A percentile compares a stretch with the other conserved stretches of the same genome.
These are phyloP conservation scores for Pseudonaja textilis DNA, from an alignment of 2,113 vertebrate genomes.

Conservation along the genomic window DNA sequence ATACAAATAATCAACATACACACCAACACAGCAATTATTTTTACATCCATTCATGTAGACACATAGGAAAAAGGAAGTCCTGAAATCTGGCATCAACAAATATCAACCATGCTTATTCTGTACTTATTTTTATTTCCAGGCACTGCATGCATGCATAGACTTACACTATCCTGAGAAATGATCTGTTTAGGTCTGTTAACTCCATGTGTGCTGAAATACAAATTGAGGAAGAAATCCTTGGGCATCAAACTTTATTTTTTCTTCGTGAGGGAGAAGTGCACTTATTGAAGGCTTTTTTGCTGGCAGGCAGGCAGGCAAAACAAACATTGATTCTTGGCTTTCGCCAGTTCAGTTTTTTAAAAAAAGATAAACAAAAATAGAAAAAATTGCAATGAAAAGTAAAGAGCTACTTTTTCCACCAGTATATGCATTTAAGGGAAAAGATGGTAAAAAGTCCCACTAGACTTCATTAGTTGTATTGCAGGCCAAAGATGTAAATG, in stretches of 20 bases:
- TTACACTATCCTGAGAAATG: neutral
- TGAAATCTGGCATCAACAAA: neutral
- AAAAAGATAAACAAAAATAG: neutral
- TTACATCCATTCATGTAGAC: neutral
- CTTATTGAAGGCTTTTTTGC: neutral
- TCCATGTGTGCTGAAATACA: neutral
- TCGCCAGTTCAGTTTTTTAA: neutral
- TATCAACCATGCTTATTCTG: neutral
- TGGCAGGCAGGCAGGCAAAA: neutral
- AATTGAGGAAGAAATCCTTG: neutral
- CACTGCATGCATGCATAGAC: neutral
- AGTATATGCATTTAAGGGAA: neutral
- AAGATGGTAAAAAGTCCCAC: neutral
- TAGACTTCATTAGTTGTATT: neutral
- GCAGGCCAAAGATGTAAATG: neutral
- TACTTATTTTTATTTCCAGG: neutral
- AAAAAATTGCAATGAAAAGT: neutral
- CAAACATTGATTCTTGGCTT: neutral
- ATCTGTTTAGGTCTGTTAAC: neutral
- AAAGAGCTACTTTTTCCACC: neutral
- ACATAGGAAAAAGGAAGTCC: neutral
- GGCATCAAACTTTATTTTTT: neutral
- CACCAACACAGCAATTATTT: neutral
- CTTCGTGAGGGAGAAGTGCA: neutral
- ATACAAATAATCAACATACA: neutral